phyloP scores from a whole-genome alignment of 2,888 invertebrate genomes.

The Alviniconcha strummeri region DNA sequence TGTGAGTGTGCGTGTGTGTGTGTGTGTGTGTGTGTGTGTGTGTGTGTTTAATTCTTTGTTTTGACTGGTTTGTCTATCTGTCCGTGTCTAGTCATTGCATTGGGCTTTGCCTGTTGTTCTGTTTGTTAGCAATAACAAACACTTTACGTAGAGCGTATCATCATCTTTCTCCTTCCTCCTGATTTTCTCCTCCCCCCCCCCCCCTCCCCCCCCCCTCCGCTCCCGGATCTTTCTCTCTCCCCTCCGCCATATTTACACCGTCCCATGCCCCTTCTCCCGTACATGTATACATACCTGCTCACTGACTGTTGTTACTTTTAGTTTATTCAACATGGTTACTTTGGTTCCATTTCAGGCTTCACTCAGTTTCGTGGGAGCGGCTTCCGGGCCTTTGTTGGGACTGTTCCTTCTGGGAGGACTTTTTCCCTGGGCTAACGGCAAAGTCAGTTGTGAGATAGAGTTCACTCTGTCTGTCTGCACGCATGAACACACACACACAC shows the following conservation, averaged over 20 bases:
- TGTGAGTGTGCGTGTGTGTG: not conserved
- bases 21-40: not conserved
- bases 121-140: not conserved
- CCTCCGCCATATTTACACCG: too few species aligned
- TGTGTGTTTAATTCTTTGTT: too few species aligned
- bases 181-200: too few species aligned
- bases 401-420: slow-evolving; percentile 68
- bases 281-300: too few species aligned
- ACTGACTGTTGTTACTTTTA: not conserved
- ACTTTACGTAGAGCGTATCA: not conserved
- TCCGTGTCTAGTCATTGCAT: not conserved
- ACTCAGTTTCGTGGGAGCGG: slow-evolving; percentile 66
- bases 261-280: too few species aligned
- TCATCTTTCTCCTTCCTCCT: not conserved
- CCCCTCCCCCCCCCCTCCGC: too few species aligned
- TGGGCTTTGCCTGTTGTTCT: not conserved
- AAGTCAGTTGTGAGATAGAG: slow-evolving; percentile 50
- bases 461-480: not conserved
- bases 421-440: slow-evolving; percentile 75
- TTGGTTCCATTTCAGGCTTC: slow-evolving; percentile 54
- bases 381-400: slow-evolving; percentile 67
- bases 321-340: not conserved
- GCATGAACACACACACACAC: too few species aligned
- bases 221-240: too few species aligned
- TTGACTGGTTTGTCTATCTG: not conserved